Evolutionary conservation across 2,113 vertebrate species (phyloP).

Genomic region (Brachyhypopomus gauderio): DNA sequence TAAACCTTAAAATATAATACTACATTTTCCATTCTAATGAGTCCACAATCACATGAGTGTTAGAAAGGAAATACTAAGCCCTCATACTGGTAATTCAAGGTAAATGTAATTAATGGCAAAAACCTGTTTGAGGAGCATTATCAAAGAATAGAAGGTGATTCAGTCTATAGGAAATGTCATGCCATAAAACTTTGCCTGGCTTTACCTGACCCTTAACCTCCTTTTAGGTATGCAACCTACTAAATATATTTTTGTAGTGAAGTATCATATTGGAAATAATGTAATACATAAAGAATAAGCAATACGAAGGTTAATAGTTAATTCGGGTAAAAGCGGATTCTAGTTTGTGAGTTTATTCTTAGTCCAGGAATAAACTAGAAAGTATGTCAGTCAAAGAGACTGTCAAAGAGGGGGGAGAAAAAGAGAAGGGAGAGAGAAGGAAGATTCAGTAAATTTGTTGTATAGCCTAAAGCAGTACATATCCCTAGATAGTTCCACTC

Average conservation of each 20-base stretch:
- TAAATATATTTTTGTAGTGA: neutral
- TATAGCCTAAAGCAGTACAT: conserved; percentile 77
- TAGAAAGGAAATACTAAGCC: neutral
- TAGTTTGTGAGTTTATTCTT: conserved; percentile 7
- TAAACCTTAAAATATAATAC: neutral
- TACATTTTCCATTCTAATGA: neutral
- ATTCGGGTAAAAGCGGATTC: conserved; percentile 11
- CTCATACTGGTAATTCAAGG: neutral
- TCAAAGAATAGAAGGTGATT: neutral
- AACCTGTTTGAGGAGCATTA: neutral
- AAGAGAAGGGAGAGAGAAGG: conserved; percentile 13
- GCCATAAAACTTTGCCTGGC: neutral
- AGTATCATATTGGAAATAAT: neutral
- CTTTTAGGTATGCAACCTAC: neutral
- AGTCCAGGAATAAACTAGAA: conserved; percentile 26
- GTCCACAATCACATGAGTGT: too few species aligned
- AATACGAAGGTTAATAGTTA: conserved; percentile 17
- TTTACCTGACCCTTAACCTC: neutral
- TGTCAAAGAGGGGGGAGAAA: conserved; percentile 35
- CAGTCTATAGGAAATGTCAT: conserved; percentile 8
- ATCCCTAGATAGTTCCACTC: conserved; percentile 64
- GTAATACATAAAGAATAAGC: neutral
- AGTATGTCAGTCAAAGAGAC: conserved; percentile 40
- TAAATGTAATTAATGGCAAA: neutral
- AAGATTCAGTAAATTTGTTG: conserved; percentile 63